Evolutionary conservation across 2,113 vertebrate species (phyloP).

Genomic region (Vombatus ursinus): DNA sequence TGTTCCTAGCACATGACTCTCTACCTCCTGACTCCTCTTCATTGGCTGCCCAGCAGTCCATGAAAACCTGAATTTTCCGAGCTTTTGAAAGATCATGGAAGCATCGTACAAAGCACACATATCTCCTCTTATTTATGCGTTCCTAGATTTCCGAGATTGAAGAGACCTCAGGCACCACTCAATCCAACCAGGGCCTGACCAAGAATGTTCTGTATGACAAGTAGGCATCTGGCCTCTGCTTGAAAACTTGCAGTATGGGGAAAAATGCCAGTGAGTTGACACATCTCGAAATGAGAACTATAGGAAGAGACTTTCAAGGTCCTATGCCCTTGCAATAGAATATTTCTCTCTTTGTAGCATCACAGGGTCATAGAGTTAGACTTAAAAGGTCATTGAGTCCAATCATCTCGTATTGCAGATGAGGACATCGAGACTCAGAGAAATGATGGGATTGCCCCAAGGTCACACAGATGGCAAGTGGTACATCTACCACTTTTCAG

Average conservation of each 20-base stretch:
- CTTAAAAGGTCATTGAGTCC: background rate
- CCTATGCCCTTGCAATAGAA: background rate
- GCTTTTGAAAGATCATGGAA: too few relatives aligned
- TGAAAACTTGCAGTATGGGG: background rate
- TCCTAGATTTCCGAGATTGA: background rate
- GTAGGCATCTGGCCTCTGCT: background rate
- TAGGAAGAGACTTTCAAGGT: background rate
- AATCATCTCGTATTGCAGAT: background rate
- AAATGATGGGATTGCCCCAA: background rate
- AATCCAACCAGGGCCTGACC: background rate
- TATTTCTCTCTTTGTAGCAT: background rate
- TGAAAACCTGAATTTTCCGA: too few relatives aligned
- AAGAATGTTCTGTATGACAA: background rate
- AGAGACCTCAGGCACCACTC: too few relatives aligned
- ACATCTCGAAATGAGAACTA: background rate
- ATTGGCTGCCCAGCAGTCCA: too few relatives aligned
- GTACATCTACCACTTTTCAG: too few relatives aligned
- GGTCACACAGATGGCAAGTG: background rate
- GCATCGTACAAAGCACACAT: too few relatives aligned
- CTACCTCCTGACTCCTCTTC: too few relatives aligned
- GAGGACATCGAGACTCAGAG: background rate
- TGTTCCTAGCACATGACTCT: too few relatives aligned
- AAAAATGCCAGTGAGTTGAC: background rate
- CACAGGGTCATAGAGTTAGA: background rate
- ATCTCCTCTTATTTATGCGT: too few relatives aligned